phyloP scores from a whole-genome alignment of 2,888 invertebrate genomes.

The Agonopterix alstromeriana region DNA sequence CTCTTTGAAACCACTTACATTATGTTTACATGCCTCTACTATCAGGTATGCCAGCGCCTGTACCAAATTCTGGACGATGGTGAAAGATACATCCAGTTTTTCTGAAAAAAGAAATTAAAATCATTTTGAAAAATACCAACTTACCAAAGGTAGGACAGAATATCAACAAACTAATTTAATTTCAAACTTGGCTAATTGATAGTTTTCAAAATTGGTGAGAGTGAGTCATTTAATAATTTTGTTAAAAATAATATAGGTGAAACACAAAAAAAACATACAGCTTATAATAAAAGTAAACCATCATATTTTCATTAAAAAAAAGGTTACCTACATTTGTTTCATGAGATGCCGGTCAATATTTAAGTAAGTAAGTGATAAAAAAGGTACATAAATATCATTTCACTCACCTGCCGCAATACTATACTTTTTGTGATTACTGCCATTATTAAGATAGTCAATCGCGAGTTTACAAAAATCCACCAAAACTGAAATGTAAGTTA shows the following conservation, averaged over 20 bases:
- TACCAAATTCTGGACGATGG: slow-evolving; percentile 78
- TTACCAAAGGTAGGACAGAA: too few relatives aligned
- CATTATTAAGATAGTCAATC: slow-evolving; percentile 81
- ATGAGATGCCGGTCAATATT: too few relatives aligned
- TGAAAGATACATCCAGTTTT: slow-evolving; percentile 74
- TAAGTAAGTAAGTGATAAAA: too few relatives aligned
- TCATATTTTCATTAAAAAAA: too few relatives aligned
- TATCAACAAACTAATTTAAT: too few relatives aligned
- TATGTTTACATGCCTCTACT: slow-evolving; percentile 82
- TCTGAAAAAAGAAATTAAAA: slow-evolving; percentile 49
- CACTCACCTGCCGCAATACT: slow-evolving; percentile 77
- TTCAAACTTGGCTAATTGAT: too few relatives aligned
- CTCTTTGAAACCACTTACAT: slow-evolving; percentile 58
- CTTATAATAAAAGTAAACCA: too few relatives aligned
- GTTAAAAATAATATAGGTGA: too few relatives aligned
- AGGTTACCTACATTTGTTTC: too few relatives aligned
- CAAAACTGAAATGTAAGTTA: slow-evolving; percentile 69
- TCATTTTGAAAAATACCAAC: background rate
- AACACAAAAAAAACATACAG: too few relatives aligned
- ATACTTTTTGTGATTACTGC: slow-evolving; percentile 79
- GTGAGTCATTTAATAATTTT: too few relatives aligned
- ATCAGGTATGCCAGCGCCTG: slow-evolving; percentile 85
- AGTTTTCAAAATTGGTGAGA: too few relatives aligned
- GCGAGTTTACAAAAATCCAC: slow-evolving; percentile 84
- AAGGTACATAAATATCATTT: background rate